These are phyloP conservation scores for Gephyroberyx darwinii DNA, from an alignment of 2,797 vertebrate genomes.

Conservation along the genomic window DNA sequence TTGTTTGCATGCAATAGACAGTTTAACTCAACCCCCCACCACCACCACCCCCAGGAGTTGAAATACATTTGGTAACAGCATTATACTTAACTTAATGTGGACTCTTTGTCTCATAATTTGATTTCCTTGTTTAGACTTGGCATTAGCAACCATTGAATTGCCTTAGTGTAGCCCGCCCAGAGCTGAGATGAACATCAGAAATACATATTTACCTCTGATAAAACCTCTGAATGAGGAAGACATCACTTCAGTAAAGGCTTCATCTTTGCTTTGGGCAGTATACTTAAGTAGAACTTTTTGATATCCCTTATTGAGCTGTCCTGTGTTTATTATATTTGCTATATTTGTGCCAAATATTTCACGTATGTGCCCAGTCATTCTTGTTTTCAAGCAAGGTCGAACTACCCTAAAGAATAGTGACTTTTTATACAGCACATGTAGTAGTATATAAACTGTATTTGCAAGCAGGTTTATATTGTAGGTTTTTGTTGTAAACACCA, in stretches of 20 bases:
- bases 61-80: constrained; percentile 28
- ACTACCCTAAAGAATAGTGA: constrained; percentile 5
- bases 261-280: constrained; percentile 45
- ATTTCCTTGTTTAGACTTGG: constrained; percentile 54
- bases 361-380: constrained; percentile 51
- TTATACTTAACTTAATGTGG: constrained; percentile 49
- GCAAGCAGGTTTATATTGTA: no score
- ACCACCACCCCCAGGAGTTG: constrained; percentile 16
- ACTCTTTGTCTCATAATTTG: constrained; percentile 46
- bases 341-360: constrained; percentile 60
- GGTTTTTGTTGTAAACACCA: background rate
- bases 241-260: constrained; percentile 36
- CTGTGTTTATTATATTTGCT: constrained; percentile 47
- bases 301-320: constrained; percentile 43
- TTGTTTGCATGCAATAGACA: constrained; percentile 43
- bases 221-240: constrained; percentile 40
- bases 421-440: constrained; percentile 8
- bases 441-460: background rate
- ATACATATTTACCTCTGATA: constrained; percentile 60
- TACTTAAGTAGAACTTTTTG: constrained; percentile 40
- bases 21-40: constrained; percentile 2
- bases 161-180: constrained; percentile 61
- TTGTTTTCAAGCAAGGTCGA: constrained; percentile 32
- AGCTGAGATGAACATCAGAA: constrained; percentile 56
- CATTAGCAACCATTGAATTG: constrained; percentile 58